Base-by-base conservation (phyloP, 2,113 vertebrate genomes). In the Hypomesus transpacificus region DNA sequence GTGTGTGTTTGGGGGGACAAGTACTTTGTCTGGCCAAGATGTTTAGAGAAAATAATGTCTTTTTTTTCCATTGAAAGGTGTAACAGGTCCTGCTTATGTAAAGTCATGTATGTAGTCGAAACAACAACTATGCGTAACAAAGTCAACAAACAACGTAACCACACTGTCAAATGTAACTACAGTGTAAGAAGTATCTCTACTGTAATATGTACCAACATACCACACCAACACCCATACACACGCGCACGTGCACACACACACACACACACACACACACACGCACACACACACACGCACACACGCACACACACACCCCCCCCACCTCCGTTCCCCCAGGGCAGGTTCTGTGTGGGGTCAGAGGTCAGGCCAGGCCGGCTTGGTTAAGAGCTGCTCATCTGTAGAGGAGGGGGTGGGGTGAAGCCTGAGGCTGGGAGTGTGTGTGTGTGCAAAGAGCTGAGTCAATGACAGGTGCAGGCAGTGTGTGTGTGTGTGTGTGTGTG, bases 351-450 rank as follows among this genome's bases (percentile, higher is more conserved):
- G 74, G 82, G 89, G 87, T 87, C 81, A 86, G 75, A 89, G 90
- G 89, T 88, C 88, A 91, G 84, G 87, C 84, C 88, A 76, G 82
- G 13, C 50, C 68, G 3, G 75, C 88, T 85, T 89, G 90, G 71
- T 85, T 87, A 81, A 92, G 88, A 87, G 74, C 82, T 66, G 73
- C 81, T 82, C 70, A 69, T 75, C 79, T 82, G 81, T 68, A 89
- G 84, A 75, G 75, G 82, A 75, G 77, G 78, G 82, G 85, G 83
- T 63, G 66, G 66, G 74, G 65, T 75, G 26, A 66, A 59, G 14
- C 62, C 72, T 57, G 72, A 54, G 74, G 34, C 16, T 52, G 61
- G 53, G 66, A 39, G 63, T 68, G 64, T 13, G 70, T 53, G 70
- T 53, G 24, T 26, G 66, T 6, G 31, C 9, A 70, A 62, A 62